Conservation (phyloP, 2,113 vertebrate species). For the Nerophis ophidion region DNA sequence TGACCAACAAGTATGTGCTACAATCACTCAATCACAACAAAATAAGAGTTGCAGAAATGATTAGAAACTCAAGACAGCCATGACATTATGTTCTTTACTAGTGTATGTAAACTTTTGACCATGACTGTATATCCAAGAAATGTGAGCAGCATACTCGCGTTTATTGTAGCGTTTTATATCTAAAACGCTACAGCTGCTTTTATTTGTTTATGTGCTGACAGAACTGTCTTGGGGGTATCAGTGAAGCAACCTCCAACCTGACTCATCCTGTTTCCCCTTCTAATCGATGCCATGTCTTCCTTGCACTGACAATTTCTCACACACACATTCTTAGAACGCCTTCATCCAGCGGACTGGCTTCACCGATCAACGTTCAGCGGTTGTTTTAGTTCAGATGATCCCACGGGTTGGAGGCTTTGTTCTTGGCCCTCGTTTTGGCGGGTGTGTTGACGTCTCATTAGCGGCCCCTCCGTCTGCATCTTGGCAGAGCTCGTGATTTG, state of each 20-base stretch:
- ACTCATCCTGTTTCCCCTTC: conserved; percentile 27
- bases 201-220: conserved; percentile 12
- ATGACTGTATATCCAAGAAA: too few species aligned
- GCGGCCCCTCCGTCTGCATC: conserved; percentile 8
- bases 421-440: conserved; percentile 19
- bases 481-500: conserved; percentile 28
- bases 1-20: too few species aligned
- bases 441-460: conserved; percentile 26
- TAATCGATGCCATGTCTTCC: too few species aligned
- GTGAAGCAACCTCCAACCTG: conserved; percentile 42
- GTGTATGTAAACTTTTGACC: too few species aligned
- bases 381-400: conserved; percentile 7
- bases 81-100: too few species aligned
- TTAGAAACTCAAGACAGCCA: too few species aligned
- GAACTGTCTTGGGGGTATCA: conserved; percentile 26
- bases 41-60: too few species aligned
- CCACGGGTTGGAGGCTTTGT: not conserved
- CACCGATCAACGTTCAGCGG: conserved; percentile 10
- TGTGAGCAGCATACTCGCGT: too few species aligned
- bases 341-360: not conserved
- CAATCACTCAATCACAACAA: too few species aligned
- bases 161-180: too few species aligned
- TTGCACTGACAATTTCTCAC: conserved; percentile 23
- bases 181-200: too few species aligned
- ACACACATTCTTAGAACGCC: conserved; percentile 10